Base-by-base conservation (phyloP, 64 coral and sea anemone species). In the Actinia tenebrosa region DNA sequence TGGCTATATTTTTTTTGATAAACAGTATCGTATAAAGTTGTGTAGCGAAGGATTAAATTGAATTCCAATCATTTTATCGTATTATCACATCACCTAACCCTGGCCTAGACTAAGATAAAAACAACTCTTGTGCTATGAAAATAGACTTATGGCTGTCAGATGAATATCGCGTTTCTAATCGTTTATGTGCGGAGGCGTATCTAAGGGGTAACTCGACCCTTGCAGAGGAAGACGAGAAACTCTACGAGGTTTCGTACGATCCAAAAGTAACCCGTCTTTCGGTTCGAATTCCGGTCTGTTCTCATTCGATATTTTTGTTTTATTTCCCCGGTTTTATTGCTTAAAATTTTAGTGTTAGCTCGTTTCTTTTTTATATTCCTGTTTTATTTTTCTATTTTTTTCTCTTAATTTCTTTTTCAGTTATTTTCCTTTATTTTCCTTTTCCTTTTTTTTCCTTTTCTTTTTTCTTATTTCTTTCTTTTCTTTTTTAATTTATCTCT, bases 11-110 rank as follows among this genome's bases (percentile, higher is more conserved):
- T 10, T 75, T 42, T 75, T 14, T 1, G 10, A 1, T 43, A 37
- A 10, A 26, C 3, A 14, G 23, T 3, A 18, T 11, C 6, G 26
- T 75, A 25, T 30, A 42, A 75, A 30, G 18, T 66, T 9, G 69
- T 75, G 13, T 27, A 11, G 10, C 3, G 2, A 75, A 27, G 9
- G 69, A 3, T 14, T 75, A 3, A 75, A 75, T 4, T 30, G 69
- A 75, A 75, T 75, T 75, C 69, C 69, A 75, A 75, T 43, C 69
- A 42, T 75, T 75, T 9, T 75, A 75, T 75, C n/a, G 69, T 42
- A 75, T 75, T 75, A 75, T 75, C 26, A 75, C 23, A 4, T 30
- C 11, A 30, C 69, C 69, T 8, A 75, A 26, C 69, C 69, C 69
- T 75, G 69, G 42, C 69, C 43, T 13, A 14, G 3, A 14, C 13